phyloP scores from a whole-genome alignment of 2,888 invertebrate genomes.

The Tinea trinotella region DNA sequence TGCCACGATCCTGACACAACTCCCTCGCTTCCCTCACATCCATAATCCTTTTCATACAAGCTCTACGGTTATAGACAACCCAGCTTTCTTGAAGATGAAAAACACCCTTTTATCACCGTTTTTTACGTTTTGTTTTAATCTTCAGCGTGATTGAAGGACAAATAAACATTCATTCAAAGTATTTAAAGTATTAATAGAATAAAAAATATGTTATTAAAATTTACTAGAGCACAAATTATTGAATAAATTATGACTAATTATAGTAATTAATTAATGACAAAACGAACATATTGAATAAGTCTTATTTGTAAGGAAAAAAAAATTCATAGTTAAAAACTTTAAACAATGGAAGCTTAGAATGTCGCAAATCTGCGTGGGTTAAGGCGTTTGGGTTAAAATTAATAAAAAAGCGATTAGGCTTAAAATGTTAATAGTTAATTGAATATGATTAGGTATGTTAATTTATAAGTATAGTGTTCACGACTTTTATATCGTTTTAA shows the following conservation, averaged over 20 bases:
- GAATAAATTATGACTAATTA: background rate
- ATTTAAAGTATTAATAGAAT: too few species aligned
- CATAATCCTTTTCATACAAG: too few species aligned
- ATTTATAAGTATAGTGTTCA: too few species aligned
- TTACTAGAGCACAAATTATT: background rate
- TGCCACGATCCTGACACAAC: too few species aligned
- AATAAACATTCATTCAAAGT: too few species aligned
- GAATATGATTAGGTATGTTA: background rate
- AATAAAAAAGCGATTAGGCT: background rate
- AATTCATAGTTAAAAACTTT: background rate
- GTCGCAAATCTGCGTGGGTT: conserved; percentile 9
- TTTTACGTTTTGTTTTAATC: too few species aligned
- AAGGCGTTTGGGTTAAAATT: background rate
- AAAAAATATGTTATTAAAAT: background rate
- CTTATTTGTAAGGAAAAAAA: background rate
- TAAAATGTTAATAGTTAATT: background rate
- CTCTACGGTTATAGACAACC: too few species aligned
- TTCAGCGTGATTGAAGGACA: too few species aligned
- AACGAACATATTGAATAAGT: background rate
- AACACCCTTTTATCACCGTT: too few species aligned
- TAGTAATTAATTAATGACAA: background rate
- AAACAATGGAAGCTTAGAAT: conserved; percentile 10
- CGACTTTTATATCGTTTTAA: too few species aligned
- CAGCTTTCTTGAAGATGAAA: too few species aligned
- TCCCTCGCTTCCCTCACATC: too few species aligned